Conservation (phyloP, 2,888 invertebrate genomes). For the Pandemis cinnamomeana region DNA sequence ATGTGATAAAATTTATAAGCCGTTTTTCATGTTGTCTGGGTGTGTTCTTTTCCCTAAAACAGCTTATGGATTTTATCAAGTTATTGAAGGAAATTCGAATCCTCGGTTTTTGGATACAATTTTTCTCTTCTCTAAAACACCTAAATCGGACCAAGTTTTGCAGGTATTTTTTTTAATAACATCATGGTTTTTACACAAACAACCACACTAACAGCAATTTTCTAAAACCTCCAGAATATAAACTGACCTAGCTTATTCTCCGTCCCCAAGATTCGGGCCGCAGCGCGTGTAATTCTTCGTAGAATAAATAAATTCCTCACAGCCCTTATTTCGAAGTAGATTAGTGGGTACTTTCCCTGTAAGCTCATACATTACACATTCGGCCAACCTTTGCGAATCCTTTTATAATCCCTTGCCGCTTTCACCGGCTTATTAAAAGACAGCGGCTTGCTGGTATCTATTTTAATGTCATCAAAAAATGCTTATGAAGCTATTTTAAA, state of each 20-base stretch:
- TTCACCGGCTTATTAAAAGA: slow-evolving; percentile 32
- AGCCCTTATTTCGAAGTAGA: slow-evolving; percentile 26
- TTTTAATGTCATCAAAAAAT: slow-evolving; percentile 12
- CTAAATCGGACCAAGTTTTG: too few relatives aligned
- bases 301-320: slow-evolving; percentile 20
- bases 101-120: too few relatives aligned
- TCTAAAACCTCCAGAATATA: not conserved
- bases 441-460: slow-evolving; percentile 13
- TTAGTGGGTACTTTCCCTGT: slow-evolving; percentile 22
- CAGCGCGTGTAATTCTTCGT: slow-evolving; percentile 11
- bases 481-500: not conserved
- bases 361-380: slow-evolving; percentile 34
- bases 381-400: slow-evolving; percentile 27
- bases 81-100: too few relatives aligned
- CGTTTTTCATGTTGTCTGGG: too few relatives aligned
- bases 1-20: too few relatives aligned
- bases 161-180: too few relatives aligned
- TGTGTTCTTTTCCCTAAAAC: too few relatives aligned
- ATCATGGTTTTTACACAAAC: not conserved
- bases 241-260: not conserved
- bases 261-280: not conserved
- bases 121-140: too few relatives aligned
- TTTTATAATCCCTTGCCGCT: slow-evolving; percentile 29
- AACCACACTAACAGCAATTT: not conserved
- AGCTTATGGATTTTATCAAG: too few relatives aligned